Evolutionary conservation across 2,888 invertebrate genomes (phyloP), one percentile per base, ranked within the genome.

Genomic region (Meliscaeva auricollis): DNA sequence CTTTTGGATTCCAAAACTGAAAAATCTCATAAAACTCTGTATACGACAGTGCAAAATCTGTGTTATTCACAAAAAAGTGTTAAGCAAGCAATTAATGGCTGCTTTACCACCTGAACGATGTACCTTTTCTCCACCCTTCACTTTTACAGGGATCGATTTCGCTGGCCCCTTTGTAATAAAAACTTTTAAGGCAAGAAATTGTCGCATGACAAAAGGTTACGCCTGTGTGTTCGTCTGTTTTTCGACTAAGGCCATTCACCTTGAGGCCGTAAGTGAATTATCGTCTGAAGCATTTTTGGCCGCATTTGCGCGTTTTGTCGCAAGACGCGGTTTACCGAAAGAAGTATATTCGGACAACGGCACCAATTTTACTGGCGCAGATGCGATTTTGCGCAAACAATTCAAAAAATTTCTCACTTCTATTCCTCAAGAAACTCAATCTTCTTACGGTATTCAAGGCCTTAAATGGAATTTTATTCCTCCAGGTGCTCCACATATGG

Each of bases 141-240:
- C 85, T 1, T 41, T 38, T 26, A 85, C 82, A 1, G 77, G 82
- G n/a, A 44, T 87, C 2, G 83, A 83, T n/a, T 87, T 83, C 26
- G 80, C 85, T 4, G 80, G 85, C 4, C 82, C 77, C 0, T 83
- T 87, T 22, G 22, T 32, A 7, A 56, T 80, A 1, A 84, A 78
- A 48, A 56, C 62, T 0, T 68, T 44, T 15, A 15, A 3, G 17
- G 48, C 48, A 20, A 11, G 48, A 17, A 48, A 48, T 20, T 48
- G 48, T 17, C 48, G 48, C 8, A 48, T 48, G 17, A 6, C 48
- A 1, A 48, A 48, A 20, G 20, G 48, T 2, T 48, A 20, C 6
- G 7, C 20, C 2, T 48, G 48, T 17, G 15, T 17, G n/a, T n/a
- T n/a, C n/a, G n/a, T n/a, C n/a, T n/a, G n/a, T n/a, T n/a, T n/a